Percentiles rank a stretch among this genome's conserved stretches.
phyloP scores from a whole-genome alignment of 23 tunicate genomes.

The Trididemnum miniatum region DNA sequence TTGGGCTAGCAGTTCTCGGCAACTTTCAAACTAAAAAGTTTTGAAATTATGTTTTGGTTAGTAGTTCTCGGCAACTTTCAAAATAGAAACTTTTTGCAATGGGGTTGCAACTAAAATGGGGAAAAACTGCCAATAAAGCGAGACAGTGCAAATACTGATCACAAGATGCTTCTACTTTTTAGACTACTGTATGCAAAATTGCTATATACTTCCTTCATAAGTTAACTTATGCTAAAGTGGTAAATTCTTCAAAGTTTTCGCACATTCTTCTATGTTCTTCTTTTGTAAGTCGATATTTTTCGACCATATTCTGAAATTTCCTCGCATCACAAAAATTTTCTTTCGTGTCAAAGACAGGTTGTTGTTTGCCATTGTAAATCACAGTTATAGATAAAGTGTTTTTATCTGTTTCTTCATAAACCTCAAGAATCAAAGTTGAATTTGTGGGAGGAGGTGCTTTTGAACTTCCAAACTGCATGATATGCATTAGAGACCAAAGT shows the following conservation, averaged over 20 bases:
- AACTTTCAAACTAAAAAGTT: too few species aligned
- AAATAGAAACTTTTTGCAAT: too few species aligned
- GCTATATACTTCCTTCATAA: too few species aligned
- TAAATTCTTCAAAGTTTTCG: neutral
- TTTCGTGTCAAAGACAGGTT: neutral
- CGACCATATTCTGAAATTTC: neutral
- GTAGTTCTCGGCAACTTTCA: too few species aligned
- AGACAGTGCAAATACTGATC: too few species aligned
- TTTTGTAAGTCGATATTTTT: conserved; percentile 4
- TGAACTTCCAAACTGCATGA: neutral
- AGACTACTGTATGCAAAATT: too few species aligned
- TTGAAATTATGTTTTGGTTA: too few species aligned
- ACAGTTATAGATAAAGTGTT: neutral
- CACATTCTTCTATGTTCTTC: neutral
- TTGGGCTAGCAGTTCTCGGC: too few species aligned
- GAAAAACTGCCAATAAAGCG: too few species aligned
- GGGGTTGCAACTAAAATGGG: too few species aligned
- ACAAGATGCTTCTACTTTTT: too few species aligned
- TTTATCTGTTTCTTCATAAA: neutral
- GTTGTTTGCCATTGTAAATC: neutral
- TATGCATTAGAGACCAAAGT: neutral
- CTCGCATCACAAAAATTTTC: neutral
- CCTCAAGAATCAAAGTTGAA: conserved; percentile 12
- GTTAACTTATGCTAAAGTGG: too few species aligned
- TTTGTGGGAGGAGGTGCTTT: neutral